A percentile compares a stretch with the other conserved stretches of the same genome.
These are phyloP conservation scores for Oppia nitens DNA, from an alignment of 1,140 invertebrate species.

Conservation along the genomic window DNA sequence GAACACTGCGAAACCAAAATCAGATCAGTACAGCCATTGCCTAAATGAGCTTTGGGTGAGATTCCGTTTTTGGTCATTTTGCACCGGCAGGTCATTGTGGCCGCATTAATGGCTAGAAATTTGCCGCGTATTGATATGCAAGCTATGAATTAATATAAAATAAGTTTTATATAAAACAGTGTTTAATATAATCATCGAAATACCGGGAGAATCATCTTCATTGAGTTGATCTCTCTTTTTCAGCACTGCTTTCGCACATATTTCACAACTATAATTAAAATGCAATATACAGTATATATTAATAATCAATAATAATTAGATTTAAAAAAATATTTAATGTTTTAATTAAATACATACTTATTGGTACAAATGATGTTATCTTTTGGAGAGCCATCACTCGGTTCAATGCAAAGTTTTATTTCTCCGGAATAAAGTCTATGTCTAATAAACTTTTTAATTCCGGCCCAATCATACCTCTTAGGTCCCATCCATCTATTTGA, in stretches of 20 bases:
- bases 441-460: slow-evolving; percentile 49
- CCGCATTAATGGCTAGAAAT: slow-evolving; percentile 59
- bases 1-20: slow-evolving; percentile 56
- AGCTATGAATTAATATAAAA: slow-evolving; percentile 15
- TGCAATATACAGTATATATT: background rate
- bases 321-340: background rate
- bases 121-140: slow-evolving; percentile 37
- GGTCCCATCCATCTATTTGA: slow-evolving; percentile 73
- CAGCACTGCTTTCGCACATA: slow-evolving; percentile 15
- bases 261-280: slow-evolving; percentile 16
- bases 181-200: slow-evolving; percentile 5
- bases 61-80: slow-evolving; percentile 52
- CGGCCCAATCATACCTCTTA: slow-evolving; percentile 63
- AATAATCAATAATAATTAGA: background rate
- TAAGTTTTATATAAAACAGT: background rate
- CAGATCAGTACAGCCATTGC: slow-evolving; percentile 60
- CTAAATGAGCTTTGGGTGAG: slow-evolving; percentile 57
- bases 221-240: slow-evolving; percentile 1
- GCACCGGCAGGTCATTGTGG: slow-evolving; percentile 61
- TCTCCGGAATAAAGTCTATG: slow-evolving; percentile 56
- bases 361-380: slow-evolving; percentile 26
- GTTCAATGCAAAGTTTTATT: slow-evolving; percentile 35
- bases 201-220: background rate
- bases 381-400: slow-evolving; percentile 24
- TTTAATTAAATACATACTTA: slow-evolving; percentile 23